Base-by-base conservation (phyloP, 2,797 vertebrate species). In the Poecilia picta region DNA sequence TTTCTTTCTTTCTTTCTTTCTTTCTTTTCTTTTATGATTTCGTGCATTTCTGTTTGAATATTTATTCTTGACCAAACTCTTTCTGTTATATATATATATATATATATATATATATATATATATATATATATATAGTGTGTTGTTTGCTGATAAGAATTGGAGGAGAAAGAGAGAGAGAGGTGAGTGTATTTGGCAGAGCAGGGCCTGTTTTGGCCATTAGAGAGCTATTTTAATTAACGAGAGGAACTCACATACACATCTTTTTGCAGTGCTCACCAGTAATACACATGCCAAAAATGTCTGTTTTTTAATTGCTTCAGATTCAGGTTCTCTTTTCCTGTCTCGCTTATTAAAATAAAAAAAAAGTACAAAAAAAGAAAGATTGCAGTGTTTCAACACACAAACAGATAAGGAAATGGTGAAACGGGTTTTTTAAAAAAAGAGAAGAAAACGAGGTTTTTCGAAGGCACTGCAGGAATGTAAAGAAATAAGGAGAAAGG, bases 181-280 rank as follows among this genome's bases (percentile, higher is more conserved):
- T 82, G 73, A 80, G 83, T 81, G 79, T 81, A 49, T 88, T 85
- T 90, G 85, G 85, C 85, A 86, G 73, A 12, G 53, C 51, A 75
- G 53, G 13, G 33, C 74, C 68, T 87, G 84, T 87, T 86, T 82
- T 84, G 83, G 76, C 83, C 88, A 88, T 88, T 83, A 89, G 82
- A 87, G 85, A 89, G 76, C 81, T 82, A 83, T 91, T 89, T 89
- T 89, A 91, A 90, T 92, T 89, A 89, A 88, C 51, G 76, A 86
- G 73, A 78, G 83, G 23, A 77, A 71, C 81, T 59, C 74, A 72
- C 74, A 62, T 76, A 76, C 70, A 49, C 33, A 33, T 39, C 72
- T 88, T 91, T 83, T 64, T 91, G 84, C 89, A 73, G 72, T 28
- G 83, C 82, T 90, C 84, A 92, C 82, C 87, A 87, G 83, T 83